Percentiles rank a stretch among this genome's conserved stretches.
phyloP scores from a whole-genome alignment of 1,140 invertebrate genomes.

The Rhyzopertha dominica region DNA sequence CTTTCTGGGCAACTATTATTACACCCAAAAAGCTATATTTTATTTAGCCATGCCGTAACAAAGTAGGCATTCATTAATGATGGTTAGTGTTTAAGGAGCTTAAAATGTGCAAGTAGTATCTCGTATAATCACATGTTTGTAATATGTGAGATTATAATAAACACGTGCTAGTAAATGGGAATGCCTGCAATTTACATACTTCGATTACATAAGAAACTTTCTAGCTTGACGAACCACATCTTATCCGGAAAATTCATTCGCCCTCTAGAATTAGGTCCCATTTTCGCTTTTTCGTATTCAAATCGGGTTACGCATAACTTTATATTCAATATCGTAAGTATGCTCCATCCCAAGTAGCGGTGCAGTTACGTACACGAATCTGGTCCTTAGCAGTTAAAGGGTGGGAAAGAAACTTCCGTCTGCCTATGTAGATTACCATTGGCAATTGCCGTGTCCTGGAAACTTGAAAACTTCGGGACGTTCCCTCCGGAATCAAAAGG shows the following conservation, averaged over 20 bases:
- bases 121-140: too few species aligned
- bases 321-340: slow-evolving; percentile 29
- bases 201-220: slow-evolving; percentile 16
- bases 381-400: too few species aligned
- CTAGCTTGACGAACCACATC: slow-evolving; percentile 18
- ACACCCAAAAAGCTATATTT: too few species aligned
- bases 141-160: too few species aligned
- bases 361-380: slow-evolving; percentile 3
- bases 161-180: too few species aligned
- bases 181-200: too few species aligned
- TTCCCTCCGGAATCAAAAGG: slow-evolving; percentile 21
- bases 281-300: slow-evolving; percentile 26
- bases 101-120: too few species aligned
- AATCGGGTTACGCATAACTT: slow-evolving; percentile 28
- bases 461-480: slow-evolving; percentile 21
- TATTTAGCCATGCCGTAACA: too few species aligned
- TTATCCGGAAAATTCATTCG: slow-evolving; percentile 18
- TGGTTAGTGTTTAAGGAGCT: too few species aligned
- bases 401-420: slow-evolving; percentile 16
- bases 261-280: slow-evolving; percentile 20
- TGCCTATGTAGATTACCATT: slow-evolving; percentile 7
- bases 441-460: slow-evolving; percentile 17
- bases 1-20: too few species aligned
- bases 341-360: slow-evolving; percentile 19
- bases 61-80: too few species aligned